Evolutionary conservation across 1,140 invertebrate species (phyloP).

Genomic region (Orchestia grillus): DNA sequence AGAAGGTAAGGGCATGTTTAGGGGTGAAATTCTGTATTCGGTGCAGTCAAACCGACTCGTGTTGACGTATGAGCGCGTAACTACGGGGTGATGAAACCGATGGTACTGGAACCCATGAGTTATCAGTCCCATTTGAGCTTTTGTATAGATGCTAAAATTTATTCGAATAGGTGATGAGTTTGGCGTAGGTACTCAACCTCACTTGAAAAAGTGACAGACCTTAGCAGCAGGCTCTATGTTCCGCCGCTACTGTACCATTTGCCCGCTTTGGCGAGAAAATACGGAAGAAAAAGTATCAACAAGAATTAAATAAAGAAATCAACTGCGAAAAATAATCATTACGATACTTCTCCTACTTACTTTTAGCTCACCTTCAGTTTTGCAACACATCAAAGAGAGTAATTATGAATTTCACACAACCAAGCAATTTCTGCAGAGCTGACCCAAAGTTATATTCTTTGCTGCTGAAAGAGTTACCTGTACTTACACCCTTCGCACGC

Average conservation of each 20-base stretch:
- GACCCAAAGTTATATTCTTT: not conserved
- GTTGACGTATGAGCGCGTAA: not conserved
- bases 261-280: not conserved
- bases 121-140: not conserved
- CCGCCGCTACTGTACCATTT: too few species aligned
- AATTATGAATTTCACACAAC: not conserved
- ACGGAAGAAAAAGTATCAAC: not conserved
- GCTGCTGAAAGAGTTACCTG: not conserved
- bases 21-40: not conserved
- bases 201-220: too few species aligned
- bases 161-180: not conserved
- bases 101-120: not conserved
- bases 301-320: not conserved
- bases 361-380: not conserved
- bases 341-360: not conserved
- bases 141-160: not conserved
- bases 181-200: too few species aligned
- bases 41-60: not conserved
- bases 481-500: not conserved
- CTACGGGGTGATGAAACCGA: not conserved
- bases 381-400: not conserved
- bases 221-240: too few species aligned
- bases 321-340: not conserved
- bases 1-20: not conserved
- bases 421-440: not conserved